These are phyloP conservation scores for Doryteuthis pealeii DNA, from an alignment of 1,140 invertebrate species.

Conservation along the genomic window DNA sequence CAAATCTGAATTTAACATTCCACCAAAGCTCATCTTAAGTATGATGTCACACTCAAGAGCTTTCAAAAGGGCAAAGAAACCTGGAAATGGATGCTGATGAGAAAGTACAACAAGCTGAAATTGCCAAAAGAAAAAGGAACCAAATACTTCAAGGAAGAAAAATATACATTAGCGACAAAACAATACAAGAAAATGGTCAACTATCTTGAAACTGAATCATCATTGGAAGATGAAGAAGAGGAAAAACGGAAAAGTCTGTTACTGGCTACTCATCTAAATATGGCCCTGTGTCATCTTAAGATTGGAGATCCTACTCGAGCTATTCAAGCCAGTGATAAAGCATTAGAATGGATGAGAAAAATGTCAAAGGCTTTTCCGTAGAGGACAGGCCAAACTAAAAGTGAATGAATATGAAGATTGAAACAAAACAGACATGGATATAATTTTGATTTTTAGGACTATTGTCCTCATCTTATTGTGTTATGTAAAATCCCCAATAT, in stretches of 20 bases:
- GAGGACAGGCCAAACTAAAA: conserved; percentile 73
- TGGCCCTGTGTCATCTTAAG: conserved; percentile 85
- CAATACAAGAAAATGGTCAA: conserved; percentile 80
- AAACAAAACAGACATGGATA: too few relatives aligned
- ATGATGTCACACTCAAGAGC: conserved; percentile 73
- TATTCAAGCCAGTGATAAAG: conserved; percentile 69
- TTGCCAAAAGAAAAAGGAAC: conserved; percentile 90
- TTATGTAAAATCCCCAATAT: too few relatives aligned
- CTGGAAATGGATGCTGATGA: conserved; percentile 79
- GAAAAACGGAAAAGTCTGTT: conserved; percentile 68
- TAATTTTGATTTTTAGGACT: too few relatives aligned
- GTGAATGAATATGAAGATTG: too few relatives aligned
- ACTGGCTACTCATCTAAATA: conserved; percentile 78
- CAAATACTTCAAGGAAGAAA: conserved; percentile 81
- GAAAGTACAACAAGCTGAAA: conserved; percentile 79
- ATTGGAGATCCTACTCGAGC: conserved; percentile 74
- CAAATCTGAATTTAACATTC: conserved; percentile 76
- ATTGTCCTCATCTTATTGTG: too few relatives aligned
- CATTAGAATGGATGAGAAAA: conserved; percentile 74
- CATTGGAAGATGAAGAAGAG: conserved; percentile 60
- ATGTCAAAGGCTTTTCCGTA: conserved; percentile 89
- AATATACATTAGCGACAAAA: conserved; percentile 79
- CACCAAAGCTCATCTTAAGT: conserved; percentile 76
- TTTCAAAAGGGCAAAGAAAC: conserved; percentile 81
- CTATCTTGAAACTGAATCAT: conserved; percentile 63